Conservation (phyloP, 30 jellyfish, hydroid and myxozoan genomes). For the Aurelia coerulea region DNA sequence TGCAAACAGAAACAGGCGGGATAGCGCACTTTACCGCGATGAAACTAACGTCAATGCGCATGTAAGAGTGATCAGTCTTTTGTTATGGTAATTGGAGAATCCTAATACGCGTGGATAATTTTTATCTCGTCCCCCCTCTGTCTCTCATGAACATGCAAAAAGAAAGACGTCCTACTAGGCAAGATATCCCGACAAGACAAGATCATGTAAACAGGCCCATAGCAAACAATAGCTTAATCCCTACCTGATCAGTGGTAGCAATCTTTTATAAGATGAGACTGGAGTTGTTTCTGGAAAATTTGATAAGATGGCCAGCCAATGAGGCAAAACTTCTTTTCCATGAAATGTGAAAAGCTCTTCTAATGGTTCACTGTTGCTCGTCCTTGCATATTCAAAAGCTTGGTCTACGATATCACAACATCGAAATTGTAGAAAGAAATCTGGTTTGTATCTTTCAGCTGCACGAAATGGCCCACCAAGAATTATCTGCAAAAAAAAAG, state of each 20-base stretch:
- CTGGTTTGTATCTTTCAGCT: conserved; percentile 73
- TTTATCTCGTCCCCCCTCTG: no score
- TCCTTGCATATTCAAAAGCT: conserved; percentile 85
- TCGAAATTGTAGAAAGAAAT: conserved; percentile 82
- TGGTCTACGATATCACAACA: conserved; percentile 87
- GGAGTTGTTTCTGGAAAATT: conserved; percentile 94
- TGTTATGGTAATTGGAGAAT: no score
- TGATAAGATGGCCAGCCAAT: conserved; percentile 88
- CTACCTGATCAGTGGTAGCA: conserved; percentile 90
- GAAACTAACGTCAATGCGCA: no score
- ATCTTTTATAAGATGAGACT: conserved; percentile 53
- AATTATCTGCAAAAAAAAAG: conserved; percentile 51
- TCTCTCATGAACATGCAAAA: no score
- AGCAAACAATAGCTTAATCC: not conserved
- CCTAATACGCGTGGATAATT: no score
- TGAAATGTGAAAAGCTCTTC: conserved; percentile 88
- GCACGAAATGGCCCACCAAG: conserved; percentile 96
- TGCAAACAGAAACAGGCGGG: conserved; percentile 11
- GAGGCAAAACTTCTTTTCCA: conserved; percentile 81
- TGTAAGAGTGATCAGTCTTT: no score
- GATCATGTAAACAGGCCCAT: not conserved
- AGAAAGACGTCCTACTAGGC: no score
- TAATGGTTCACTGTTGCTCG: conserved; percentile 76
- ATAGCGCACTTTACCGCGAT: not conserved
- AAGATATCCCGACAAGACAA: not conserved